These are phyloP conservation scores for Agapostemon virescens DNA, from an alignment of 2,888 invertebrate genomes.

Conservation along the genomic window DNA sequence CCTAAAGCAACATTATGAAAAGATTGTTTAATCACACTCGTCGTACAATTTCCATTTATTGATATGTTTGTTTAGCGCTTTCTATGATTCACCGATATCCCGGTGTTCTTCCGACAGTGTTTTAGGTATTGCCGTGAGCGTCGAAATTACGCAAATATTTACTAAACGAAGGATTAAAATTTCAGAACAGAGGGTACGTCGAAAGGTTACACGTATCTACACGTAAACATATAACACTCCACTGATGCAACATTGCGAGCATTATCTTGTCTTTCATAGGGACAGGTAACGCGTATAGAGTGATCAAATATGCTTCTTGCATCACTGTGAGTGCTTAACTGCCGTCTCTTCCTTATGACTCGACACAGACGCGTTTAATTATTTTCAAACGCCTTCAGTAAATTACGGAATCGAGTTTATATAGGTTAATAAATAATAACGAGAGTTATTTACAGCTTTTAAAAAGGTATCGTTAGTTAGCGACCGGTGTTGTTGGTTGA, in stretches of 20 bases:
- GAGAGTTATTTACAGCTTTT: background rate
- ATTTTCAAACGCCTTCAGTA: constrained; percentile 2
- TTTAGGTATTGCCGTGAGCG: background rate
- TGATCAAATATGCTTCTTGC: constrained; percentile 63
- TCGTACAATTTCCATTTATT: background rate
- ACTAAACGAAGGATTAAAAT: constrained; percentile 43
- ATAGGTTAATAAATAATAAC: constrained; percentile 20
- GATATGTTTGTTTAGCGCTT: background rate
- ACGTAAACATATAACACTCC: constrained; percentile 50
- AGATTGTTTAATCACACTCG: background rate
- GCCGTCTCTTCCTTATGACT: constrained; percentile 18
- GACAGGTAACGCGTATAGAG: constrained; percentile 55
- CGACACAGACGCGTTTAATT: constrained; percentile 17
- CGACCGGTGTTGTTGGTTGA: background rate
- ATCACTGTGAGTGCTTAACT: constrained; percentile 34
- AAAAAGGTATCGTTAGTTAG: background rate
- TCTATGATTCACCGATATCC: background rate
- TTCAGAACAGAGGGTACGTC: constrained; percentile 41
- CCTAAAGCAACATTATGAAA: background rate
- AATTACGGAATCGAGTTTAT: constrained; percentile 19
- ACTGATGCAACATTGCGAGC: constrained; percentile 63
- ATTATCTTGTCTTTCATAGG: constrained; percentile 62
- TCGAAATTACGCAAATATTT: constrained; percentile 52
- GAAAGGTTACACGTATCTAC: constrained; percentile 61
- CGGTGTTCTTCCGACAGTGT: constrained; percentile 7